phyloP scores from a whole-genome alignment of 2,113 vertebrate genomes.

The Dromaius novaehollandiae region DNA sequence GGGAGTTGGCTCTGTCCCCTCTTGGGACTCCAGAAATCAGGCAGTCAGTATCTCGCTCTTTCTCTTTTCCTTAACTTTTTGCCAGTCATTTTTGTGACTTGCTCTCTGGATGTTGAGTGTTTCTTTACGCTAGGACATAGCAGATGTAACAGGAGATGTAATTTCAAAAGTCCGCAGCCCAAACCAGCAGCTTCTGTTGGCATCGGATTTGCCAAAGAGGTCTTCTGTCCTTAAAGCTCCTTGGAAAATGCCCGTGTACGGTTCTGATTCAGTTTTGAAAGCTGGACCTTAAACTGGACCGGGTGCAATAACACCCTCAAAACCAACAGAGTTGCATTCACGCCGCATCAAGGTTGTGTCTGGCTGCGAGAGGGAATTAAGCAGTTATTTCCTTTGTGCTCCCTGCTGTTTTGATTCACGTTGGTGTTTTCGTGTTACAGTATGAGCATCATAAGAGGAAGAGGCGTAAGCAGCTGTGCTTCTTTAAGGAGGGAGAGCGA shows the following conservation, averaged over 20 bases:
- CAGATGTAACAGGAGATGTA: neutral
- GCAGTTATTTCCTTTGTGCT: neutral
- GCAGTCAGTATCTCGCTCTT: neutral
- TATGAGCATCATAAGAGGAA: neutral
- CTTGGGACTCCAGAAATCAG: neutral
- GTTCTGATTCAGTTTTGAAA: neutral
- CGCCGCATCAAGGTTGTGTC: accelerated
- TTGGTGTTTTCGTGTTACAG: neutral
- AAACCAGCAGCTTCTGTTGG: neutral
- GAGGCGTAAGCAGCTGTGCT: neutral
- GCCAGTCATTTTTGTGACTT: neutral
- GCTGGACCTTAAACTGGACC: accelerated
- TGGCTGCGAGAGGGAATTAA: neutral
- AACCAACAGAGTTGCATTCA: accelerated
- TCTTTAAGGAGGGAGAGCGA: neutral
- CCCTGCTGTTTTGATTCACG: neutral
- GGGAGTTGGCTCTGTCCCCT: neutral
- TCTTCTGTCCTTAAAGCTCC: neutral
- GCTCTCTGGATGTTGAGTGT: neutral
- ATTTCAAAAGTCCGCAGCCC: neutral
- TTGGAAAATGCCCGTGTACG: neutral
- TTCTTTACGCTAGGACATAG: neutral
- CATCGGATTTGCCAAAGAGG: neutral
- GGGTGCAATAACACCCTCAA: neutral
- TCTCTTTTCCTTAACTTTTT: neutral